Percentiles rank a stretch among this genome's conserved stretches.
Evolutionary conservation across 2,888 invertebrate species (phyloP).

Genomic region (Idaea dimidiata): DNA sequence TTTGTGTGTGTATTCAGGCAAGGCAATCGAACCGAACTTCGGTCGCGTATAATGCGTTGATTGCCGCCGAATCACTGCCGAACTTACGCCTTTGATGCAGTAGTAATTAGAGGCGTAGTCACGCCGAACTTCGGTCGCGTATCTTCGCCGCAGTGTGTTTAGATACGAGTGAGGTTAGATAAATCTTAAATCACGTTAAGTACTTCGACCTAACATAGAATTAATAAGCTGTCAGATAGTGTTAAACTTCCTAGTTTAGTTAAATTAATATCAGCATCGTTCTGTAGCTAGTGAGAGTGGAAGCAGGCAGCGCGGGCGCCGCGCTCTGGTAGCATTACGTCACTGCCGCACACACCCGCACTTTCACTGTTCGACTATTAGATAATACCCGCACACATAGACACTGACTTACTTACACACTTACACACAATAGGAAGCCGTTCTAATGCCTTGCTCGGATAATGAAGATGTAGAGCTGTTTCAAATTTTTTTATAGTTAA

Average conservation of each 20-base stretch:
- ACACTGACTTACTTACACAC: slow-evolving; percentile 76
- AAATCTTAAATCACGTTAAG: slow-evolving; percentile 9
- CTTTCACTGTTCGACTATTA: slow-evolving; percentile 78
- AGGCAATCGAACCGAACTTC: no score
- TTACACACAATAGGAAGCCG: slow-evolving; percentile 71
- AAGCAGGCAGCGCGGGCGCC: slow-evolving; percentile 38
- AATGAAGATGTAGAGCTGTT: slow-evolving; percentile 25
- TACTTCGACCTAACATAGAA: slow-evolving; percentile 37
- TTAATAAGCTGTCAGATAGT: slow-evolving; percentile 49
- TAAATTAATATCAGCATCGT: slow-evolving; percentile 54
- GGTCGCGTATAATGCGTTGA: no score
- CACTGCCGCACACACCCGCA: slow-evolving; percentile 72
- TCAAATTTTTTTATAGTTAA: slow-evolving; percentile 13
- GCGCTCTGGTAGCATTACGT: slow-evolving; percentile 50
- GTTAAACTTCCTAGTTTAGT: slow-evolving; percentile 64
- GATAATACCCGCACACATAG: slow-evolving; percentile 69
- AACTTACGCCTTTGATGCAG: no score
- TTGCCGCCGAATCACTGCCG: no score
- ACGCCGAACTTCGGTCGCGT: no score
- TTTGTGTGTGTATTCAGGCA: no score
- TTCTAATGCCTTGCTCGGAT: slow-evolving; percentile 47
- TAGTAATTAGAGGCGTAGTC: no score
- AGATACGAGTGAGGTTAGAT: slow-evolving; percentile 8
- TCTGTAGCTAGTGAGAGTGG: slow-evolving; percentile 56
- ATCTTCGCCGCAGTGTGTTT: no score